Base-by-base conservation (phyloP, 2,797 vertebrate genomes). In the Nyctibius grandis region DNA sequence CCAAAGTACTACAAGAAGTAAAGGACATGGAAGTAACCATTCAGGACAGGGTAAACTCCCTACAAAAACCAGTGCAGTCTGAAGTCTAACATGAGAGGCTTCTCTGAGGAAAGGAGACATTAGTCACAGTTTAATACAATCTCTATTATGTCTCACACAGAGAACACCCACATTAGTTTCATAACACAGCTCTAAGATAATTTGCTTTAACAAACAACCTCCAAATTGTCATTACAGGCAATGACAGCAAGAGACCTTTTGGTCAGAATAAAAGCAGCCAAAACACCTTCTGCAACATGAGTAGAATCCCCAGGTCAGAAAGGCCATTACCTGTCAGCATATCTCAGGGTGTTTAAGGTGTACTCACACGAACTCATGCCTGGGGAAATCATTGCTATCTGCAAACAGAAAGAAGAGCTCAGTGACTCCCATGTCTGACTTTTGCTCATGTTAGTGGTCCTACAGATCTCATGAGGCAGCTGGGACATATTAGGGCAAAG, bases 331-430 rank as follows among this genome's bases (percentile, higher is more conserved):
- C 99, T 99, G 98, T 99, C 99, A 85, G 99, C 99, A 1, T 99
- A 99, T 96, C 99, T 98, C 88, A 99, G 97, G 4, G 99, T 99
- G 96, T 99, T 99, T 96, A 99, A 98, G 19, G 99, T 99, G 78
- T 99, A 99, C 94, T 99, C 99, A 94, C 99, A 99, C 21, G 99
- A 99, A 89, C 94, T 96, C 98, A 99, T 99, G 82, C 99, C 98
- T 15, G 99, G 99, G 60, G 99, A 99, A 94, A 99, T 99, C 99
- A 99, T 99, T 25, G 99, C 99, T 94, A 99, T 99, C 99, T 99
- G 97, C 59, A 96, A 97, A 92, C 81, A 95, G 88, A 94, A 86
- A 86, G 44, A 86, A 89, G 7, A 65, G 19, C 15, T 70, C 50
- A 74, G 47, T 69, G 33, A 92, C n/a, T 61, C 42, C 26, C 28